Percentiles rank a stretch among this genome's conserved stretches.
These are phyloP conservation scores for Bungarus multicinctus DNA, from an alignment of 2,113 vertebrate genomes.

Conservation along the genomic window DNA sequence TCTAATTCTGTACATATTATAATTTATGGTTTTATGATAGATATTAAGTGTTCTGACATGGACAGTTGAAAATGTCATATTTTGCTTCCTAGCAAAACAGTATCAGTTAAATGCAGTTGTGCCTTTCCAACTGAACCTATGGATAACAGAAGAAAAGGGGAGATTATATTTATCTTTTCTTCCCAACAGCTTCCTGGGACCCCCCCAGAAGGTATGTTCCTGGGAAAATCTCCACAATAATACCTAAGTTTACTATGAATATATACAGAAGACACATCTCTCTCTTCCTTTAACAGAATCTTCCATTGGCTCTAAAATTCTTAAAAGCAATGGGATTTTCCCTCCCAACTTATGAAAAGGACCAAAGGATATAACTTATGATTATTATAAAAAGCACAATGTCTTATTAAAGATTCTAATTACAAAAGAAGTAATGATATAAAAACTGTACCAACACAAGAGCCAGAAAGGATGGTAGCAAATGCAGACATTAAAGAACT, in stretches of 20 bases:
- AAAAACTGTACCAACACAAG: neutral
- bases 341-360: neutral
- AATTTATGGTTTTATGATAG: neutral
- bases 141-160: neutral
- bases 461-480: neutral
- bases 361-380: neutral
- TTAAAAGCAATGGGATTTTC: neutral
- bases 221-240: neutral
- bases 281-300: neutral
- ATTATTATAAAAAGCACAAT: neutral
- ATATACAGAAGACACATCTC: neutral
- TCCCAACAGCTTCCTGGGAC: neutral
- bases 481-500: neutral
- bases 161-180: neutral
- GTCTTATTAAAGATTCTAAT: neutral
- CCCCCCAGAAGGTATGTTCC: neutral
- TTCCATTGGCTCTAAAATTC: neutral
- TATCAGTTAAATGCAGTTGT: neutral
- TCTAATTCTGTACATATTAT: neutral
- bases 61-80: neutral
- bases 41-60: neutral
- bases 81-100: neutral
- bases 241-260: neutral
- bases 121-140: neutral
- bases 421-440: neutral